phyloP scores from a whole-genome alignment of 2,888 invertebrate species.

The Lucinisca nassula region DNA sequence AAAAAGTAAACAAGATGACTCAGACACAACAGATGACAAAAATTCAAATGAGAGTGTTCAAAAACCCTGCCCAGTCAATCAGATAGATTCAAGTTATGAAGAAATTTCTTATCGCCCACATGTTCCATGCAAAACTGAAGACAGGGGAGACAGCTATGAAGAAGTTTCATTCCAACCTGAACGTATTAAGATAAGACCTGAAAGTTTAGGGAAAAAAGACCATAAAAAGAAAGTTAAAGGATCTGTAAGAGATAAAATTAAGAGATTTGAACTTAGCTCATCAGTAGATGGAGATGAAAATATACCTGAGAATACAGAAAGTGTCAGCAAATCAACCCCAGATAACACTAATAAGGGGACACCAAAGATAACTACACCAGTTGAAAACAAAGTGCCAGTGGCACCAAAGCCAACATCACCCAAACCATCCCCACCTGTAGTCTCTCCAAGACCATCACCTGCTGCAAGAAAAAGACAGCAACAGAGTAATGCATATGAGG shows the following conservation, averaged over 20 bases:
- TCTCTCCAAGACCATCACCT: conserved; percentile 40
- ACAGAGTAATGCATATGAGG: conserved; percentile 55
- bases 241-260: conserved; percentile 60
- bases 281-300: conserved; percentile 5
- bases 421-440: not conserved
- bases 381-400: not conserved
- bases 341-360: not conserved
- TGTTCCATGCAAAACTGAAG: not conserved
- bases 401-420: not conserved
- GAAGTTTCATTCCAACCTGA: not conserved
- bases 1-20: conserved; percentile 42
- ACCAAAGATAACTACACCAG: not conserved
- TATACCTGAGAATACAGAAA: not conserved
- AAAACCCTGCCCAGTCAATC: not conserved
- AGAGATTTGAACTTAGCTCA: conserved; percentile 46
- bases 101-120: conserved; percentile 30
- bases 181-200: not conserved
- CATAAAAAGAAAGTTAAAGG: not conserved
- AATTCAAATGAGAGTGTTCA: not conserved
- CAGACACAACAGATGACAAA: not conserved
- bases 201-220: conserved; percentile 16
- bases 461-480: conserved; percentile 11
- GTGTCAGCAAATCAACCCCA: not conserved
- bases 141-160: not conserved
- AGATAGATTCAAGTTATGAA: conserved; percentile 36